These are phyloP conservation scores for Cottoperca gobio DNA, from an alignment of 2,797 vertebrate species.

Conservation along the genomic window DNA sequence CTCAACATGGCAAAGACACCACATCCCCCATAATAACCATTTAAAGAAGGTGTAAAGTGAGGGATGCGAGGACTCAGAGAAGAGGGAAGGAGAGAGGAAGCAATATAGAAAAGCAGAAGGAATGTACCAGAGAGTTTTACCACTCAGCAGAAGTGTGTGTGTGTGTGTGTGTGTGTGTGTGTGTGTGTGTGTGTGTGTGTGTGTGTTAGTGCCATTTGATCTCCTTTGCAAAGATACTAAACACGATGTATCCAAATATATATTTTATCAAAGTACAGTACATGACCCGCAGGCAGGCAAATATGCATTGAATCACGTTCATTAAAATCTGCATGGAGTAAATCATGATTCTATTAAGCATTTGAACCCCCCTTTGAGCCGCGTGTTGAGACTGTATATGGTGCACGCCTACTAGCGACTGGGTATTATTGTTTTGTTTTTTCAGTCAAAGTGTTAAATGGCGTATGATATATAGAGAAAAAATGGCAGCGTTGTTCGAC, in stretches of 20 bases:
- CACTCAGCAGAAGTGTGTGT: slow-evolving; percentile 55
- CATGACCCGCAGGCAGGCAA: slow-evolving; percentile 65
- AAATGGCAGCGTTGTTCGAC: slow-evolving; percentile 85
- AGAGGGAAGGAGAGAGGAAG: slow-evolving; percentile 61
- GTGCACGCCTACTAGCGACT: slow-evolving; percentile 83
- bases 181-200: slow-evolving; percentile 54
- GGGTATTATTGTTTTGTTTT: slow-evolving; percentile 81
- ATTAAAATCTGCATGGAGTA: slow-evolving; percentile 85
- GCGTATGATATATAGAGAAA: slow-evolving; percentile 84
- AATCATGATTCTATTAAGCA: slow-evolving; percentile 53
- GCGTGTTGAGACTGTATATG: slow-evolving; percentile 60
- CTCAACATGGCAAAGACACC: slow-evolving; percentile 31
- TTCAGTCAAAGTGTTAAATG: slow-evolving; percentile 90
- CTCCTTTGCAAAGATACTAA: slow-evolving; percentile 65
- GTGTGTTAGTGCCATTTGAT: slow-evolving; percentile 68
- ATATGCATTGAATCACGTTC: slow-evolving; percentile 61
- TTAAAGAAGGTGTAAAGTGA: slow-evolving; percentile 43
- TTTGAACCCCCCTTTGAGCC: slow-evolving; percentile 72
- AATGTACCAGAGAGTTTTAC: slow-evolving; percentile 69
- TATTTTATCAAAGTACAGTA: slow-evolving; percentile 71
- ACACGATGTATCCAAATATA: slow-evolving; percentile 70
- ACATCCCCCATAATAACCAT: slow-evolving; percentile 25
- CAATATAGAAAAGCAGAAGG: slow-evolving; percentile 70
- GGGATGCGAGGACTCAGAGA: slow-evolving; percentile 40
- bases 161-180: slow-evolving; percentile 52